Evolutionary conservation across 1,140 invertebrate species (phyloP), one percentile per base, ranked within the genome.

Genomic region (Kradibia gibbosae): DNA sequence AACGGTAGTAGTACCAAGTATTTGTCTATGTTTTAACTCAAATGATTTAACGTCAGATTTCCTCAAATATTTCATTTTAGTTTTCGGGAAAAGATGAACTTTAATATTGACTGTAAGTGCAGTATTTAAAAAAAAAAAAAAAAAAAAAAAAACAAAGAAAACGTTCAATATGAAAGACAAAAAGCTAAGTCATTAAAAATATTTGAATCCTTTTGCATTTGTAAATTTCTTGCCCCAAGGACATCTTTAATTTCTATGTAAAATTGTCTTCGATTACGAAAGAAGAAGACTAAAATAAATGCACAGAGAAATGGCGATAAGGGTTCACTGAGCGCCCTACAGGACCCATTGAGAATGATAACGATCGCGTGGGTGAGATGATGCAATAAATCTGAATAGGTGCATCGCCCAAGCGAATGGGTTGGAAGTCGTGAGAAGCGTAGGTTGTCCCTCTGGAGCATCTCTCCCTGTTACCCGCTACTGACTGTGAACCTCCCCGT

Each of bases 371-470:
- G 36, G 42, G 71, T 74, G 53, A 80, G 67, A 81, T 71, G 67
- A 71, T 34, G 62, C 79, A 48, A 80, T 80, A 80, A 80, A 80
- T 80, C 79, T 39, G 7, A 39, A 31, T 45, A 73, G 39, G 50
- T 22, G 20, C 42, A 45, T 5, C 42, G 42, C 42, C 7, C 42
- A 13, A 45, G 42, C 13, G 42, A 45, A 45, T 13, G 45, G 31
- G 15, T 67, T n/a, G 70, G 28, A 15, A 5, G 62, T 78, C 45
- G 42, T 78, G 76, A 67, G 65, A 70, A 67, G 60, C 57, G 42
- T 53, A 53, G 5, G 10, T 53, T 22, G 20, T 53, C 50, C 20
- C 50, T 53, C 50, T 53, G 50, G 50, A 53, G 22, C 22, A 20
- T 53, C 20, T 53, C 50, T 53, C 5, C 15, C 15, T 20, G 10